phyloP scores from a whole-genome alignment of 1,140 invertebrate species.

The Drosophila sucinea region DNA sequence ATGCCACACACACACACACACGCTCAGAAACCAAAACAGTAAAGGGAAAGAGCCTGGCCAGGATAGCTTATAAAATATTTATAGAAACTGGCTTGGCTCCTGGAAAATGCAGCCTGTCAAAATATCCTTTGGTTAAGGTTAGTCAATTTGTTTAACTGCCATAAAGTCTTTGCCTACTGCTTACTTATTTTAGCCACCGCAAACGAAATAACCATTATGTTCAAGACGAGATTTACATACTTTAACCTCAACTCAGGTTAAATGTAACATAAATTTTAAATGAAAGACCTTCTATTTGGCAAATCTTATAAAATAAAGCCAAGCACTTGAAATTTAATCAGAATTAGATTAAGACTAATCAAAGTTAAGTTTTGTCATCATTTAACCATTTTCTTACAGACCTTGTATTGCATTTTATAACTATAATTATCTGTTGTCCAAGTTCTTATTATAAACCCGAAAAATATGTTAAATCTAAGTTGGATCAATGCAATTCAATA shows the following conservation, averaged over 20 bases:
- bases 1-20: conserved; percentile 41
- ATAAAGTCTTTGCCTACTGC: conserved; percentile 15
- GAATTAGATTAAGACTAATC: too few relatives aligned
- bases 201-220: not conserved
- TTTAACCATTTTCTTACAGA: too few relatives aligned
- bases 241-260: not conserved
- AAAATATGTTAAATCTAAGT: too few relatives aligned
- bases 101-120: conserved; percentile 33
- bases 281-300: too few relatives aligned
- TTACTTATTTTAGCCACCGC: not conserved
- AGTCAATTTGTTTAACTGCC: conserved; percentile 52
- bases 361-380: too few relatives aligned
- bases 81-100: conserved; percentile 65
- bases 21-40: not conserved
- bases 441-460: too few relatives aligned
- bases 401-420: too few relatives aligned
- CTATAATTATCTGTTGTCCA: too few relatives aligned
- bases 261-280: not conserved
- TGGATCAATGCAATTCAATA: too few relatives aligned
- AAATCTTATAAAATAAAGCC: too few relatives aligned
- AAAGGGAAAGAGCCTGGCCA: not conserved
- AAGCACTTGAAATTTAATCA: too few relatives aligned
- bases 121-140: conserved; percentile 19
- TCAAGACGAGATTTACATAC: conserved; percentile 5
- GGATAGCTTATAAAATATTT: conserved; percentile 74